Base-by-base conservation (phyloP, 2,888 invertebrate genomes). In the Druceiella hillmani region DNA sequence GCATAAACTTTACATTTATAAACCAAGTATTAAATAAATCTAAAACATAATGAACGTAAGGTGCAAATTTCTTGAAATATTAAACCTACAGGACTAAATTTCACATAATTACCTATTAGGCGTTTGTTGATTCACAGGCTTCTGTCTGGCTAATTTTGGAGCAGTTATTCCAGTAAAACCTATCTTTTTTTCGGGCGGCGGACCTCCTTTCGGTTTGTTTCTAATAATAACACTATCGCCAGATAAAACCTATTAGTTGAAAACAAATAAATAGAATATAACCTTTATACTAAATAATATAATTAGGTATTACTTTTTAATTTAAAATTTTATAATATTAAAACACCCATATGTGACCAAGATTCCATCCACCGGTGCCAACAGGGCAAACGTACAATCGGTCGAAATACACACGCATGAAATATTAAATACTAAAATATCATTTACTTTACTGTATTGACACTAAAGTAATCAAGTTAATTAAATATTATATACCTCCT, bases 171-270 rank as follows among this genome's bases (percentile, higher is more conserved):
- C 89, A 17, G 93, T 89, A 50, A 99, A 80, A 46, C 85, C 86
- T 35, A 99, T 78, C 49, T 88, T 87, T 66, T 88, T 87, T 67
- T 98, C 98, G 44, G 88, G 89, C 33, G 87, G 87, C 26, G 97
- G 95, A 22, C 91, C 91, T 11, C 92, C 90, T 57, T 81, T 80
- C 1, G 87, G 85, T 47, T 81, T 77, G 45, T 83, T 92, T 56
- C 94, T 78, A 52, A 99, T 87, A 32, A 95, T 83, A 41, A 99
- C 79, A 40, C 95, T 87, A 69, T 99, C 99, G 40, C 98, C 99
- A 43, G 98, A 97, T 45, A 92, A 76, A 46, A 98, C 86, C 97
- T 98, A 52, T 26, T 50, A 50, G 41, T 38, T 50, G 30, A 37
- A 36, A 29, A 11, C 10, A 31, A n/a, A 26, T 10, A 33, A n/a